phyloP scores from a whole-genome alignment of 1,140 invertebrate species.

The Drosophila varians region DNA sequence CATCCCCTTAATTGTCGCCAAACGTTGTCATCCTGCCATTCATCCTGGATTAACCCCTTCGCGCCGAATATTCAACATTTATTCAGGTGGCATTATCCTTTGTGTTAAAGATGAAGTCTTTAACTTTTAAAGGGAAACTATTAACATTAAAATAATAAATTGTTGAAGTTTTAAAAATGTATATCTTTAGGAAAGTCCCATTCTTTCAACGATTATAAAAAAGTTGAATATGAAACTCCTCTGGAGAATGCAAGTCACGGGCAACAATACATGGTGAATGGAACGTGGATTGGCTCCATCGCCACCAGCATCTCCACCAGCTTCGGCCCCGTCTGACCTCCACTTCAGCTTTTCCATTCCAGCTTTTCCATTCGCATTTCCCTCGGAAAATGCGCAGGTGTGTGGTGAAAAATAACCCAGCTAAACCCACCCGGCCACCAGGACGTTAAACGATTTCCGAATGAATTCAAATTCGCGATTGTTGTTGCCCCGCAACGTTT shows the following conservation, averaged over 20 bases:
- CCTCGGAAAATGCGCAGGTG: slow-evolving; percentile 71
- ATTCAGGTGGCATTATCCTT: not conserved
- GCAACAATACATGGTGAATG: not conserved
- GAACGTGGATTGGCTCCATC: not conserved
- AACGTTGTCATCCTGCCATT: slow-evolving; percentile 42
- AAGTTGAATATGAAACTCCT: slow-evolving; percentile 35
- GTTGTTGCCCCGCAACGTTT: slow-evolving; percentile 37
- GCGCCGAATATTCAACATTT: not conserved
- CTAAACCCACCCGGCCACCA: slow-evolving; percentile 65
- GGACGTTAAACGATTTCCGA: slow-evolving; percentile 75
- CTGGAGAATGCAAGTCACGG: slow-evolving; percentile 63
- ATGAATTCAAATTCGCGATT: slow-evolving; percentile 79
- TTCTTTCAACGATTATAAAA: slow-evolving; percentile 76
- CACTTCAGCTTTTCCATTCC: not conserved
- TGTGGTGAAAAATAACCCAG: slow-evolving; percentile 63
- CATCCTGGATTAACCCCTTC: slow-evolving; percentile 9
- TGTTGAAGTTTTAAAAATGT: too few species aligned
- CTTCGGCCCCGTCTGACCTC: slow-evolving; percentile 4
- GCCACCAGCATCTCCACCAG: not conserved
- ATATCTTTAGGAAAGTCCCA: slow-evolving; percentile 16
- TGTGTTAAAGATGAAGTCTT: not conserved
- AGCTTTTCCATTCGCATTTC: slow-evolving; percentile 5
- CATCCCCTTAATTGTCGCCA: slow-evolving; percentile 17
- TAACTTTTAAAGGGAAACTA: not conserved
- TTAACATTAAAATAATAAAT: not conserved